phyloP scores from a whole-genome alignment of 2,888 invertebrate species.

The Nudaria mundana region DNA sequence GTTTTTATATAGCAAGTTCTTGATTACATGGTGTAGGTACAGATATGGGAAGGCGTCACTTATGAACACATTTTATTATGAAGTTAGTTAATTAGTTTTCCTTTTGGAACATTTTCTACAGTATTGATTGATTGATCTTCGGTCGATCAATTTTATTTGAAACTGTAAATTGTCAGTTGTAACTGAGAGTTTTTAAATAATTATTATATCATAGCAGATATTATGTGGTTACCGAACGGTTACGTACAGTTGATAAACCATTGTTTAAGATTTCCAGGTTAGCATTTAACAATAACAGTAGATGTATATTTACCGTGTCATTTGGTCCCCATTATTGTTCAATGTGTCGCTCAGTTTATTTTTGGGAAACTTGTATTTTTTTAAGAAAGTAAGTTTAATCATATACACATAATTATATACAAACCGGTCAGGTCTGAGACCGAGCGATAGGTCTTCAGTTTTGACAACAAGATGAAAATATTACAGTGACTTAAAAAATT shows the following conservation, averaged over 20 bases:
- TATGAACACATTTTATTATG: constrained; percentile 49
- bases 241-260: constrained; percentile 7
- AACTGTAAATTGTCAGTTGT: constrained; percentile 49
- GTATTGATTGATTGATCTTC: constrained; percentile 40
- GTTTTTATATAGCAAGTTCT: constrained; percentile 30
- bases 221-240: constrained; percentile 13
- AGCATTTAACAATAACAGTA: constrained; percentile 10
- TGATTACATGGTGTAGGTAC: constrained; percentile 12
- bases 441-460: no score
- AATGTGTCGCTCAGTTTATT: constrained; percentile 8
- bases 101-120: constrained; percentile 63
- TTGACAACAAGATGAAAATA: no score
- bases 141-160: constrained; percentile 37
- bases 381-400: constrained; percentile 17
- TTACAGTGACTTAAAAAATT: no score
- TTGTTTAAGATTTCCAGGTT: constrained; percentile 3
- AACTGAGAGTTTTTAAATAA: constrained; percentile 27
- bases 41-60: constrained; percentile 34
- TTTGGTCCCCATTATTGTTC: constrained; percentile 8
- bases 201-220: constrained; percentile 10
- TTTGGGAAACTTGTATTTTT: constrained; percentile 22
- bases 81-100: constrained; percentile 55
- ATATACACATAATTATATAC: constrained; percentile 14
- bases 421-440: no score
- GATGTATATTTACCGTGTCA: constrained; percentile 17